phyloP scores from a whole-genome alignment of 2,888 invertebrate species.

The Harmothoe impar region DNA sequence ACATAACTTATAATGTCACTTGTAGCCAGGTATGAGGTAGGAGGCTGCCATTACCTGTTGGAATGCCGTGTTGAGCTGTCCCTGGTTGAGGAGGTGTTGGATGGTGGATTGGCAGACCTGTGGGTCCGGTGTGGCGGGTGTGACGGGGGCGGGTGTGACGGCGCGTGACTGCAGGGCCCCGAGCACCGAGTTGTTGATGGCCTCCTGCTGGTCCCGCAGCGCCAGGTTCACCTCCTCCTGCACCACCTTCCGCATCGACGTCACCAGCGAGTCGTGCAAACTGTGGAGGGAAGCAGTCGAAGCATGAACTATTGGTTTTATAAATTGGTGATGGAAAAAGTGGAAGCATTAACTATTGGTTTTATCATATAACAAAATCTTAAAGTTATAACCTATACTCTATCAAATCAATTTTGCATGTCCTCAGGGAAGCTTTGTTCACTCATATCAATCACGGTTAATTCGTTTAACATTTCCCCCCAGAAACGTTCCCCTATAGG shows the following conservation, averaged over 20 bases:
- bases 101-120: slow-evolving; percentile 85
- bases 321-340: no score
- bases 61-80: slow-evolving; percentile 93
- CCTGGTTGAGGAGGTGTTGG: slow-evolving; percentile 87
- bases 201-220: slow-evolving; percentile 86
- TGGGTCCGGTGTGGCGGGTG: slow-evolving; percentile 73
- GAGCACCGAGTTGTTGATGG: slow-evolving; percentile 86
- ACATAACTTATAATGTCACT: no score
- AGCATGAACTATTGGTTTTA: no score
- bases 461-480: no score
- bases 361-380: no score
- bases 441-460: no score
- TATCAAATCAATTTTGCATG: no score
- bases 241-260: slow-evolving; percentile 74
- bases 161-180: slow-evolving; percentile 88
- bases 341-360: no score
- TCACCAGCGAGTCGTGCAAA: slow-evolving; percentile 38
- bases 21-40: no score
- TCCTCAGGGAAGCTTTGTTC: no score
- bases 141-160: slow-evolving; percentile 85
- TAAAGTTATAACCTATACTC: no score
- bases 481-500: no score
- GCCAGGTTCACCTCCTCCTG: slow-evolving; percentile 80
- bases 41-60: slow-evolving; percentile 85
- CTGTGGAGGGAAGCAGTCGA: neutral